These are phyloP conservation scores for Tiliqua scincoides DNA, from an alignment of 2,113 vertebrate species.

Conservation along the genomic window DNA sequence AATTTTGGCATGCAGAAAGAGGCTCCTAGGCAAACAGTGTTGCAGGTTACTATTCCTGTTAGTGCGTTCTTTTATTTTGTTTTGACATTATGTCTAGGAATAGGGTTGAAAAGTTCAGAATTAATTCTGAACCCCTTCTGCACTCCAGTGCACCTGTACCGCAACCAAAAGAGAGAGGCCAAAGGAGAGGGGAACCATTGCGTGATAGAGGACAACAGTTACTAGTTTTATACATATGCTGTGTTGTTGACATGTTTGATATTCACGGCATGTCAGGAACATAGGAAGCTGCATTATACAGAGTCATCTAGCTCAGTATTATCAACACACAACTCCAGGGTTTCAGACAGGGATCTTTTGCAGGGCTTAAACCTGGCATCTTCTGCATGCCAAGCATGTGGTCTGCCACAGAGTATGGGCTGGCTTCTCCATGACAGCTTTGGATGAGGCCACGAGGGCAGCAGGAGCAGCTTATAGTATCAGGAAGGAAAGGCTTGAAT, in stretches of 20 bases:
- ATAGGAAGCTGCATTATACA: too few relatives aligned
- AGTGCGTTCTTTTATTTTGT: neutral
- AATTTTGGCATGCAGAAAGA: neutral
- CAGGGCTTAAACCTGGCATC: too few relatives aligned
- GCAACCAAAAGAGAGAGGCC: neutral
- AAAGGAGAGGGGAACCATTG: neutral
- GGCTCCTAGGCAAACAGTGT: too few relatives aligned
- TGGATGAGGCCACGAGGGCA: neutral
- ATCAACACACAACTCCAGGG: too few relatives aligned
- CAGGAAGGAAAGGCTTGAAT: neutral
- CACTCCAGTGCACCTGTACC: neutral
- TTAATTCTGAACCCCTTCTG: neutral
- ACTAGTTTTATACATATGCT: neutral
- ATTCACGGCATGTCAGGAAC: neutral
- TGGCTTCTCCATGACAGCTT: neutral
- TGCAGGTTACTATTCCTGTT: neutral
- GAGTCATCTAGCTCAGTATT: too few relatives aligned
- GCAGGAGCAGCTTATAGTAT: neutral
- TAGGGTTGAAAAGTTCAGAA: neutral
- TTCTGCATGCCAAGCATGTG: too few relatives aligned
- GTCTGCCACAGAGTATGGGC: too few relatives aligned
- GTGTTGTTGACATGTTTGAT: too few relatives aligned
- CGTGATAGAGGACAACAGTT: neutral
- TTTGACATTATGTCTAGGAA: neutral
- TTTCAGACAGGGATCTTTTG: too few relatives aligned